Evolutionary conservation across 2,797 vertebrate genomes (phyloP).

Genomic region (Corythornis leucogaster): DNA sequence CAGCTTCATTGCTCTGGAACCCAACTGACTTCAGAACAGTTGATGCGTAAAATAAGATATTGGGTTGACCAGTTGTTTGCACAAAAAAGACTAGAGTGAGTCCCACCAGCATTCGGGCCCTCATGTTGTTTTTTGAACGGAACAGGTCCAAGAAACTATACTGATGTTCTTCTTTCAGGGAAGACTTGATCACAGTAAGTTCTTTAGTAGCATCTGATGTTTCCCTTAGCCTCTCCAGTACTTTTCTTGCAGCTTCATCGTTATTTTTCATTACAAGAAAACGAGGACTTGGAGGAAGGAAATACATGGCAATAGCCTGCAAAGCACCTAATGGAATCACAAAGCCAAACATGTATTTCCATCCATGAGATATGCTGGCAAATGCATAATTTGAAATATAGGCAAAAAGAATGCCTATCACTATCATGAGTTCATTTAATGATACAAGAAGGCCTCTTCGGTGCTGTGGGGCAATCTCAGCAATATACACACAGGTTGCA

Average conservation of each 20-base stretch:
- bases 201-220: slow-evolving; percentile 81
- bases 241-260: slow-evolving; percentile 83
- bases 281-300: slow-evolving; percentile 92
- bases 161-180: slow-evolving; percentile 89
- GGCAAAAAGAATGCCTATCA: slow-evolving; percentile 91
- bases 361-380: slow-evolving; percentile 82
- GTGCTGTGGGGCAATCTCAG: slow-evolving; percentile 91
- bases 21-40: slow-evolving; percentile 93
- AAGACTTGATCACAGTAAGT: slow-evolving; percentile 86
- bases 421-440: slow-evolving; percentile 93
- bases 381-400: slow-evolving; percentile 92
- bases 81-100: slow-evolving; percentile 90
- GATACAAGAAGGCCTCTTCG: slow-evolving; percentile 92
- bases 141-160: slow-evolving; percentile 90
- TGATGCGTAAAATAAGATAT: slow-evolving; percentile 93
- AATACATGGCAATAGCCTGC: slow-evolving; percentile 86
- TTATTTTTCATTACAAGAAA: slow-evolving; percentile 89
- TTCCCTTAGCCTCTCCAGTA: slow-evolving; percentile 84
- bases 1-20: slow-evolving; percentile 91
- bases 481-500: slow-evolving; percentile 92
- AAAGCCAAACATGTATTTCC: slow-evolving; percentile 92
- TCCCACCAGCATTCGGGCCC: slow-evolving; percentile 88
- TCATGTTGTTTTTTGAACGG: slow-evolving; percentile 89
- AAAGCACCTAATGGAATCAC: slow-evolving; percentile 88
- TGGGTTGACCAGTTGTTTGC: slow-evolving; percentile 94